Base-by-base conservation (phyloP, 2,797 vertebrate species). In the Tiaroga cobitis region DNA sequence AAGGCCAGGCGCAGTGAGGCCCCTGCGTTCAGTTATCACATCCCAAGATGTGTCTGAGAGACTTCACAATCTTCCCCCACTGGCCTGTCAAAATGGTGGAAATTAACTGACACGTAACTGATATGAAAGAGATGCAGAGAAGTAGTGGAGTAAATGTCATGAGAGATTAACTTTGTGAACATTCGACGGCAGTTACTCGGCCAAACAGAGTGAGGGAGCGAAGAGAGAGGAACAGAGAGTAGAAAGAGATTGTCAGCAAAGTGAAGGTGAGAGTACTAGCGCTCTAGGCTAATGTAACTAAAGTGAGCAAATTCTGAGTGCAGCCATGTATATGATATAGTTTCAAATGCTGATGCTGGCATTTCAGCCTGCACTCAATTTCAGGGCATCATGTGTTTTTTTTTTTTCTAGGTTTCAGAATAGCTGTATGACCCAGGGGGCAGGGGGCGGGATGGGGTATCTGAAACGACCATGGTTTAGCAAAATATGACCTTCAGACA, bases 121-220 rank as follows among this genome's bases (percentile, higher is more conserved):
- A 73, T n/a, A n/a, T 77, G 19, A 87, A 87, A 90, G 37, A 90
- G 88, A 80, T 89, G 86, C 77, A 87, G 89, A 89, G 87, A 89
- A 91, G 89, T 91, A 87, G n/a, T 88, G 89, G 90, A 79, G 76
- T 67, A 94, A 93, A 94, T 94, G 93, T 95, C 92, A 93, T 81
- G 89, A 89, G 93, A 93, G 93, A 94, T 94, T 93, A 93, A 91
- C 83, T 70, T 90, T 88, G 78, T 76, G 91, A 89, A 63, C 91
- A 93, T 92, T 93, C 92, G 92, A 78, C 85, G 80, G 92, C 92
- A 93, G 92, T 92, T 91, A 90, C 87, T 90, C 88, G 90, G 90
- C 89, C 91, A 89, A 92, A 85, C 21, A 78, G 75, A 73, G 41
- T 32, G 80, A 81, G 51, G 39, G 78, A 80, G 18, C 24, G 39